phyloP scores from a whole-genome alignment of 2,888 invertebrate genomes.

The Tenthredo notha region DNA sequence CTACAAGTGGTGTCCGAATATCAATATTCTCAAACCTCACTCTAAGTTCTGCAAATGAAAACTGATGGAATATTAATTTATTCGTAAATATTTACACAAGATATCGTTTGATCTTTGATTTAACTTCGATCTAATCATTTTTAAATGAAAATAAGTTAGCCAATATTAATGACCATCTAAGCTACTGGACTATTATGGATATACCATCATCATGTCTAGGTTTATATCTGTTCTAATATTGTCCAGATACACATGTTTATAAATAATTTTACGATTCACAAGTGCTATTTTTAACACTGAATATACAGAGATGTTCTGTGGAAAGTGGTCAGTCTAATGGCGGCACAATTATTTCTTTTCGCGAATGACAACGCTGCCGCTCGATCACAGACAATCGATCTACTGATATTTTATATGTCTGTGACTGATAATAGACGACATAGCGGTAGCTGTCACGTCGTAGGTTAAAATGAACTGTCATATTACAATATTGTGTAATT shows the following conservation, averaged over 20 bases:
- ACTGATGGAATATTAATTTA: too few relatives aligned
- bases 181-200: neutral
- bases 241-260: neutral
- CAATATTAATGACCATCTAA: too few relatives aligned
- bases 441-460: too few relatives aligned
- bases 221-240: neutral
- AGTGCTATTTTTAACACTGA: conserved; percentile 10
- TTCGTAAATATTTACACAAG: neutral
- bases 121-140: neutral
- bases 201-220: neutral
- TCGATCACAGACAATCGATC: too few relatives aligned
- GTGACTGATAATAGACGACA: too few relatives aligned
- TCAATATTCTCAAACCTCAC: neutral
- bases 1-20: neutral
- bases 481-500: too few relatives aligned
- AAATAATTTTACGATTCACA: conserved; percentile 23
- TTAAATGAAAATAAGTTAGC: neutral
- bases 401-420: too few relatives aligned
- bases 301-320: too few relatives aligned
- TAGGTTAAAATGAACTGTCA: too few relatives aligned
- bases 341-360: too few relatives aligned
- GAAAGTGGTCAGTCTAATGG: too few relatives aligned
- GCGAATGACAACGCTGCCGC: too few relatives aligned
- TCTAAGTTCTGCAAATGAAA: neutral
- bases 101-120: neutral